These are phyloP conservation scores for Drosophila paramelanica DNA, from an alignment of 2,888 invertebrate species.

Conservation along the genomic window DNA sequence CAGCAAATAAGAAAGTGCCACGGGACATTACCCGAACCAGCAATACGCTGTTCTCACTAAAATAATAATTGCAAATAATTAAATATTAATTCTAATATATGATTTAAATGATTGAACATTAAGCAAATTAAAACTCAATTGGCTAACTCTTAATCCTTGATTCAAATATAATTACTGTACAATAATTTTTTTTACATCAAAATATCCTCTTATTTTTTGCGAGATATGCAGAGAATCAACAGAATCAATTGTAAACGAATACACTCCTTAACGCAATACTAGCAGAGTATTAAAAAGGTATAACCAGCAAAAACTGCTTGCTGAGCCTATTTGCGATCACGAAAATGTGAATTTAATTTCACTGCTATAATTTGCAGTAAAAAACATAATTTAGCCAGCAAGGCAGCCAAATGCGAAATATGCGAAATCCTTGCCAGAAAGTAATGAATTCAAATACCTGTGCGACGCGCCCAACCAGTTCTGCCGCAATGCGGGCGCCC, in stretches of 20 bases:
- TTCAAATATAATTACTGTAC: too few species aligned
- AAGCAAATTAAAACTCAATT: too few species aligned
- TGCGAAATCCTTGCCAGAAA: conserved; percentile 58
- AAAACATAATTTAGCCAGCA: conserved; percentile 60
- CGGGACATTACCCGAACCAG: neutral
- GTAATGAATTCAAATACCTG: conserved; percentile 78
- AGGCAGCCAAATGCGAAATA: conserved; percentile 59
- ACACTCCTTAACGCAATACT: neutral
- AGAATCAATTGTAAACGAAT: too few species aligned
- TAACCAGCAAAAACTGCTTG: conserved; percentile 36
- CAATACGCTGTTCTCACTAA: neutral
- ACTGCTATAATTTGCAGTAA: conserved; percentile 59
- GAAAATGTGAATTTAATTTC: conserved; percentile 78
- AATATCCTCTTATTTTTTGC: too few species aligned
- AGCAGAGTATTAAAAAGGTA: conserved; percentile 16
- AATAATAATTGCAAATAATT: too few species aligned
- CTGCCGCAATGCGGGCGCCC: conserved; percentile 39
- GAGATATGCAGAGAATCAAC: too few species aligned
- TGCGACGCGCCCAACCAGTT: conserved; percentile 24
- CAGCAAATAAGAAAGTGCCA: neutral
- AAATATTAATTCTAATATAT: too few species aligned
- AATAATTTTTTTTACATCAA: too few species aligned
- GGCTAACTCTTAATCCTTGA: too few species aligned
- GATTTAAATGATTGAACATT: too few species aligned
- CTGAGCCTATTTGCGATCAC: conserved; percentile 76